Percentiles rank a stretch among this genome's conserved stretches.
Conservation (phyloP, 2,888 invertebrate species). For the Pyrgus malvae region DNA sequence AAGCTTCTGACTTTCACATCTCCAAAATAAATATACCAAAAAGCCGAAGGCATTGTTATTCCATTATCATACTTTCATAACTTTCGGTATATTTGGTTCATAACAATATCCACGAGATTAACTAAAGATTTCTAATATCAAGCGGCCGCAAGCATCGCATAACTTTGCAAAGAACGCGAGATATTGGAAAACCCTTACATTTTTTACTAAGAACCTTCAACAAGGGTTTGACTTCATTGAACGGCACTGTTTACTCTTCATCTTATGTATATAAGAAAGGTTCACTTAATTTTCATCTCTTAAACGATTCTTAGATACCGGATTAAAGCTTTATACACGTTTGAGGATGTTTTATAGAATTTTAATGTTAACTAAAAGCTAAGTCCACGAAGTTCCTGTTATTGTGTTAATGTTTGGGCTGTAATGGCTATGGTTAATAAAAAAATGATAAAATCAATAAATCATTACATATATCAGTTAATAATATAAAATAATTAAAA, state of each 20-base stretch:
- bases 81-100: constrained; percentile 38
- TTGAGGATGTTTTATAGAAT: neutral
- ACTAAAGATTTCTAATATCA: constrained; percentile 50
- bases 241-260: constrained; percentile 45
- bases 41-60: no score
- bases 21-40: no score
- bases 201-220: constrained; percentile 50
- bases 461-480: no score
- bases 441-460: no score
- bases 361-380: constrained; percentile 18
- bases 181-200: constrained; percentile 58
- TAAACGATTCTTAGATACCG: no score
- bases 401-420: no score
- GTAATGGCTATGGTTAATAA: no score
- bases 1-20: no score
- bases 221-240: constrained; percentile 53
- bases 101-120: constrained; percentile 40
- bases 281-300: neutral
- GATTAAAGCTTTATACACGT: neutral
- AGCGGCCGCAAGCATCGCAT: constrained; percentile 44
- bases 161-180: constrained; percentile 57
- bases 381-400: constrained; percentile 9
- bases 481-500: no score
- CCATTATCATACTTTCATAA: constrained; percentile 25
- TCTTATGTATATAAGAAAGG: neutral